Evolutionary conservation across 2,888 invertebrate species (phyloP), one percentile per base, ranked within the genome.

Genomic region (Ochlodes sylvanus): DNA sequence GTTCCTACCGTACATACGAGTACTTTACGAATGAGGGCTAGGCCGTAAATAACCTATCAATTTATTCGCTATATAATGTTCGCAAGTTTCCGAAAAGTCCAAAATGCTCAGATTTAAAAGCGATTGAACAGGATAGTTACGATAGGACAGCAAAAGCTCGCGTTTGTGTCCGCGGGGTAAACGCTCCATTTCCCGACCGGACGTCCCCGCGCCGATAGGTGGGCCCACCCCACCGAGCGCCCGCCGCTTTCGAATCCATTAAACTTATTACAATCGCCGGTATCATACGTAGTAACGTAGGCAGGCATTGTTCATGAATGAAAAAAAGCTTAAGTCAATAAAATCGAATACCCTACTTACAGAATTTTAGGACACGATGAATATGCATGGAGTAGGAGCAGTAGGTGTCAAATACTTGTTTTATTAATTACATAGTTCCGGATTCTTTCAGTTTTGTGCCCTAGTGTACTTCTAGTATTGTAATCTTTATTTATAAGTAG

Each of bases 161-260:
- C 42, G 34, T 19, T 44, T 27, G 17, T 9, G 56, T 32, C 41
- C 44, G 61, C 10, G 6, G 47, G 68, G 61, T 55, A 62, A 67
- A 47, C 68, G 34, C 57, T 57, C 52, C 57, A 52, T 63, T 61
- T 57, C 54, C 62, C 47, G 47, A 27, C 57, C 62, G 62, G 62
- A 68, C 62, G 27, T 55, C 62, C 57, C 54, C 55, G 55, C 58
- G 27, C 41, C 7, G 62, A 63, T 57, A 64, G 56, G 56, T 64
- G 68, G 38, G 38, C 27, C 27, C 61, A 47, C 55, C 60, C 60
- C 60, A 19, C 41, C 0, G 21, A 15, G 44, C 44, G 6, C 44
- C 44, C 44, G 15, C 15, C 38, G 38, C 56, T 57, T 57, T 21
- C 15, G 41, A 58, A 65, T 44, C 65, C 65, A 65, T 65, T 57